These are phyloP conservation scores for Mayetiola destructor DNA, from an alignment of 2,888 invertebrate genomes.

Conservation along the genomic window DNA sequence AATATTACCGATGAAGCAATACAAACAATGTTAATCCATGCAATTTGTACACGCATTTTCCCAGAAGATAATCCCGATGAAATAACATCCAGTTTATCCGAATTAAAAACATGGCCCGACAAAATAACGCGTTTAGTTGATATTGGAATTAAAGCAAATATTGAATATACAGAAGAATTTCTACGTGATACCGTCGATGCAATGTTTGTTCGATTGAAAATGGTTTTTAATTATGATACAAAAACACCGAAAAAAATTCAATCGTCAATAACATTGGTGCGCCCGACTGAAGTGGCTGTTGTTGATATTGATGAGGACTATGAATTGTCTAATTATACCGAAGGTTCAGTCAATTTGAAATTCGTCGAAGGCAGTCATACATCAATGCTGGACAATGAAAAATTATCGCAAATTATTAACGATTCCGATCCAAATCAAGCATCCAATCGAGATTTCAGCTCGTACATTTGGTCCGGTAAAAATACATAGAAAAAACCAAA, in stretches of 20 bases:
- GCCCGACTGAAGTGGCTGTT: slow-evolving; percentile 45
- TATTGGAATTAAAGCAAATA: slow-evolving; percentile 31
- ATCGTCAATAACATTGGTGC: slow-evolving; percentile 45
- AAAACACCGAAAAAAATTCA: slow-evolving; percentile 38
- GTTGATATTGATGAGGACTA: slow-evolving; percentile 48
- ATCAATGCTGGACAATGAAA: slow-evolving; percentile 50
- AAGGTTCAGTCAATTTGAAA: slow-evolving; percentile 42
- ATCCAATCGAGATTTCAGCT: slow-evolving; percentile 11
- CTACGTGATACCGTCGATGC: slow-evolving; percentile 32
- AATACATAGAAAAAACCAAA: slow-evolving; percentile 11
- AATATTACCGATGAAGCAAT: slow-evolving; percentile 27
- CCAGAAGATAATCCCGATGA: slow-evolving; percentile 28
- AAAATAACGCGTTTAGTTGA: slow-evolving; percentile 40
- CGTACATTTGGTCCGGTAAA: slow-evolving; percentile 13
- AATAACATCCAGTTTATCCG: slow-evolving; percentile 34
- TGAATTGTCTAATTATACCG: slow-evolving; percentile 44
- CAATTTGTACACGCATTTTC: slow-evolving; percentile 27
- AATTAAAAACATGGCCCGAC: slow-evolving; percentile 41
- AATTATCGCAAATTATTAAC: slow-evolving; percentile 48
- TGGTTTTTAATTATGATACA: slow-evolving; percentile 34
- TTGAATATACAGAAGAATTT: slow-evolving; percentile 33
- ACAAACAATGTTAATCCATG: slow-evolving; percentile 27
- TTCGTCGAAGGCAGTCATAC: slow-evolving; percentile 59
- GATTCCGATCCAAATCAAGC: slow-evolving; percentile 28
- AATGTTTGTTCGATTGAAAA: slow-evolving; percentile 41